Evolutionary conservation across 1,140 invertebrate species (phyloP).

Genomic region (Archivesica marissinica): DNA sequence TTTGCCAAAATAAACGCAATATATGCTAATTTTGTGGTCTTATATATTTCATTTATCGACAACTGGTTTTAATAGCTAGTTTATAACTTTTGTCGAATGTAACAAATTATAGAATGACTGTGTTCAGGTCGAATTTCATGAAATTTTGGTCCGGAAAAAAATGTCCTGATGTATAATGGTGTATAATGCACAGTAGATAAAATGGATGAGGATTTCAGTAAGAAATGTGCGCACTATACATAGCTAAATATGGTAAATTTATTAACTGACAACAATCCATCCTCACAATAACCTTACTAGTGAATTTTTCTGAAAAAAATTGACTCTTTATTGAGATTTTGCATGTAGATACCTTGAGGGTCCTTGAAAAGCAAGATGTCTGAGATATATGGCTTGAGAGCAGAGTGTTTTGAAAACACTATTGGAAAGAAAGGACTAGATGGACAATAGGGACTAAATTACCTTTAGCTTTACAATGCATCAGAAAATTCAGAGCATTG

Average conservation of each 20-base stretch:
- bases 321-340: constrained; percentile 6
- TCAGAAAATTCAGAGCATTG: neutral
- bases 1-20: too few species aligned
- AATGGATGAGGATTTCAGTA: too few species aligned
- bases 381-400: constrained; percentile 1
- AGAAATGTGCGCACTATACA: too few species aligned
- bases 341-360: constrained; percentile 7
- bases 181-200: too few species aligned
- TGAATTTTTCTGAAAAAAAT: constrained; percentile 26
- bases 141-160: too few species aligned
- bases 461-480: neutral
- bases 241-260: neutral
- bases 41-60: too few species aligned
- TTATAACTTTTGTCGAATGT: too few species aligned
- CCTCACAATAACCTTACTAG: neutral
- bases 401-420: neutral
- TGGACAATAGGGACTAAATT: constrained; percentile 37
- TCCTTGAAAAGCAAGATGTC: constrained; percentile 11
- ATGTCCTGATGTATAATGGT: too few species aligned
- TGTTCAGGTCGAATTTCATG: too few species aligned
- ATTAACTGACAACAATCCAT: neutral
- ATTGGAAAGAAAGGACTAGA: constrained; percentile 28
- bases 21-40: too few species aligned
- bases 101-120: too few species aligned
- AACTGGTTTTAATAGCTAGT: too few species aligned